These are phyloP conservation scores for Gobio gobio DNA, from an alignment of 2,113 vertebrate species.

Conservation along the genomic window DNA sequence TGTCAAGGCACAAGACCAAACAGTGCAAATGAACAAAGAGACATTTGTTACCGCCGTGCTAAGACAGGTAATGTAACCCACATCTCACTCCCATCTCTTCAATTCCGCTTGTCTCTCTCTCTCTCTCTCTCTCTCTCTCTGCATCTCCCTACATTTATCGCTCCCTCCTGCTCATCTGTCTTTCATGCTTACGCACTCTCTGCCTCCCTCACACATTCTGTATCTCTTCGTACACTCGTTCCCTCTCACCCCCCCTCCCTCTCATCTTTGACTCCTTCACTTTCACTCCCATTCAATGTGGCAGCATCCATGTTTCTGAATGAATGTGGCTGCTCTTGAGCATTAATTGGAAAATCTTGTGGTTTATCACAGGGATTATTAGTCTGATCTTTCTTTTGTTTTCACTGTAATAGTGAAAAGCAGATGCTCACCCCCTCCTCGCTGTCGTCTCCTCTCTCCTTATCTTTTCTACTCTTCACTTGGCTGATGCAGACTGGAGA, in stretches of 20 bases:
- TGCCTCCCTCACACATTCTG: background rate
- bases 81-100: conserved; percentile 28
- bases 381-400: background rate
- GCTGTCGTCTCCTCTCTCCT: background rate
- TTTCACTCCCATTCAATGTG: conserved; percentile 22
- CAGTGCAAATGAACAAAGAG: conserved; percentile 50
- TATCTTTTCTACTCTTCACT: background rate
- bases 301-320: conserved; percentile 24
- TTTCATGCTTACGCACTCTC: conserved; percentile 24
- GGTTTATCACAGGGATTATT: background rate
- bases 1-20: conserved; percentile 52
- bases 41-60: conserved; percentile 39
- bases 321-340: background rate
- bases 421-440: background rate
- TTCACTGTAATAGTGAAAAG: background rate
- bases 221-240: background rate
- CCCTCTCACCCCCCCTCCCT: background rate
- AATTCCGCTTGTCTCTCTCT: conserved; percentile 37
- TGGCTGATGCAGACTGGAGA: conserved; percentile 34
- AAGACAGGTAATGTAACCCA: conserved; percentile 49
- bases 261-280: background rate
- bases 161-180: conserved; percentile 17
- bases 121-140: conserved; percentile 4
- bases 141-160: background rate
- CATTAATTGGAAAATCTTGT: conserved; percentile 5